These are phyloP conservation scores for Cirrhinus mrigala DNA, from an alignment of 2,797 vertebrate species.

Conservation along the genomic window DNA sequence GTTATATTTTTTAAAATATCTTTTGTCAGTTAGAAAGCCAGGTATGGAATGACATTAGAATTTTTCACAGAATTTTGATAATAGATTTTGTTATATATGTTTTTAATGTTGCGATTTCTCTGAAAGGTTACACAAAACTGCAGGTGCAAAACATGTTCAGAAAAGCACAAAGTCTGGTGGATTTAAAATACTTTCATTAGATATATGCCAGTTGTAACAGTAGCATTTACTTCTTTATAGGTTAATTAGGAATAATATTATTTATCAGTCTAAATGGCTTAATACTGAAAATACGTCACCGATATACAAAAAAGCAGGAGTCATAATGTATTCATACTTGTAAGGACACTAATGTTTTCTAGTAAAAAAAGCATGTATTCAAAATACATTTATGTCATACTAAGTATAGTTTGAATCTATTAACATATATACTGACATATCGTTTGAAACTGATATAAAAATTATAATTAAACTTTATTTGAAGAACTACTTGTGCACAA, in stretches of 20 bases:
- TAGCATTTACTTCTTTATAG: not conserved
- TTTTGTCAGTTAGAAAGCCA: not conserved
- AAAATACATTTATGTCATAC: no score
- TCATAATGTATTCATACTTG: not conserved
- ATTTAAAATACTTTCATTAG: not conserved
- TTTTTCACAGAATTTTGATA: not conserved
- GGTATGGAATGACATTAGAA: not conserved
- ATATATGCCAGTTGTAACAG: not conserved
- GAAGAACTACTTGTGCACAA: no score
- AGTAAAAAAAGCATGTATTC: no score
- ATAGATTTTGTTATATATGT: not conserved
- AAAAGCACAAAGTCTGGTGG: not conserved
- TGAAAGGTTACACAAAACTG: not conserved
- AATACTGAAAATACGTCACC: not conserved
- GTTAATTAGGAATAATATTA: not conserved
- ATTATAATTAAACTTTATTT: no score
- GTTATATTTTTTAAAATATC: not conserved
- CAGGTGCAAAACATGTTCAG: not conserved
- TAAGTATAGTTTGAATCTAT: no score
- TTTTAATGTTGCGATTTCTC: not conserved
- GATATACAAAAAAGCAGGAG: no score
- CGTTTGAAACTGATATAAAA: no score
- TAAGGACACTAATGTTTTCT: not conserved
- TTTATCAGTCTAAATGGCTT: not conserved
- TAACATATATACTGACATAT: no score